These are phyloP conservation scores for Pionites leucogaster DNA, from an alignment of 2,113 vertebrate species.

Conservation along the genomic window DNA sequence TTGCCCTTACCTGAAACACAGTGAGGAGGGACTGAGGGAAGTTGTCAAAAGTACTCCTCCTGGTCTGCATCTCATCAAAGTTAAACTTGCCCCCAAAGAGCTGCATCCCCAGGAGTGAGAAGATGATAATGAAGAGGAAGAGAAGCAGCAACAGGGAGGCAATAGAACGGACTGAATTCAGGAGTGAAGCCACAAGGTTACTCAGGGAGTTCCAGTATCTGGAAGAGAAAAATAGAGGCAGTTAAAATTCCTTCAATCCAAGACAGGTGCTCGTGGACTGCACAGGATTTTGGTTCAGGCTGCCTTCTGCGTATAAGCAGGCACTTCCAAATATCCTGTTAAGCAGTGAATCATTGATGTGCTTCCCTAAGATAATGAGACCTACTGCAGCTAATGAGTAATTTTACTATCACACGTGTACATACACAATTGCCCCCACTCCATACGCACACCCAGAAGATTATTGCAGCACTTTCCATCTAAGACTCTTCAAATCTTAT, in stretches of 20 bases:
- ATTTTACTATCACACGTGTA: constrained; percentile 54
- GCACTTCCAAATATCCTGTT: constrained; percentile 47
- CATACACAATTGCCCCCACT: background rate
- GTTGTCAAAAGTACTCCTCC: constrained; percentile 97
- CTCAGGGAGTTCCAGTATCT: constrained; percentile 99
- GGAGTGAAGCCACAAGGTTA: constrained; percentile 95
- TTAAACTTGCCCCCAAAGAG: constrained; percentile 99
- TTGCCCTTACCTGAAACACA: constrained; percentile 90
- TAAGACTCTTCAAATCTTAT: background rate
- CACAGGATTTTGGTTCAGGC: background rate
- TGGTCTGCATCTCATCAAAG: constrained; percentile 93
- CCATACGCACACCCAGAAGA: background rate
- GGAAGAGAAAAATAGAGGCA: background rate
- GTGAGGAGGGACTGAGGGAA: constrained; percentile 98
- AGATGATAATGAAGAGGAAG: constrained; percentile 99
- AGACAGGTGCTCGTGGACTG: constrained; percentile 3
- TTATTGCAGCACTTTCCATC: constrained; percentile 24
- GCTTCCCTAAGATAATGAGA: constrained; percentile 44
- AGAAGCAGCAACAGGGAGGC: constrained; percentile 95
- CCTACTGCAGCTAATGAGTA: constrained; percentile 48
- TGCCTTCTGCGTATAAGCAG: background rate
- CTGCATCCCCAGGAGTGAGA: constrained; percentile 98
- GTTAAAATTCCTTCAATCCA: background rate
- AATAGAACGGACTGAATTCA: constrained; percentile 98
- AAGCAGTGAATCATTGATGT: constrained; percentile 47